Evolutionary conservation across 2,797 vertebrate genomes (phyloP).

Genomic region (Bradypodion ventrale): DNA sequence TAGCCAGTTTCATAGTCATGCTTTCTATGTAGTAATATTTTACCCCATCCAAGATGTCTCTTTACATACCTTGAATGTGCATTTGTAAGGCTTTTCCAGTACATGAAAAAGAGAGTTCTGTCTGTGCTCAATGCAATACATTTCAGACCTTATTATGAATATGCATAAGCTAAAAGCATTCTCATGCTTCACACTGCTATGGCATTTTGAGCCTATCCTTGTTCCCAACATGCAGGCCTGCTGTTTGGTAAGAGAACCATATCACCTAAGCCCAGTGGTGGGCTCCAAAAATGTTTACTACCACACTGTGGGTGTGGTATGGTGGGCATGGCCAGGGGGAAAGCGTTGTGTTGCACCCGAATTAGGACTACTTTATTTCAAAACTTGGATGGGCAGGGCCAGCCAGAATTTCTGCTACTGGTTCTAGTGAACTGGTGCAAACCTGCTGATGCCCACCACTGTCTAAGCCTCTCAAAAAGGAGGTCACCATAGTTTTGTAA

Average conservation of each 20-base stretch:
- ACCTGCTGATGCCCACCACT: no score
- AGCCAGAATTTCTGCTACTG: no score
- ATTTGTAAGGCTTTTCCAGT: not conserved
- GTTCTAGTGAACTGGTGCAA: no score
- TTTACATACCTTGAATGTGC: not conserved
- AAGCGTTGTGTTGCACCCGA: no score
- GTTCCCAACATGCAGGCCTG: not conserved
- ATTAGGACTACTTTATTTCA: no score
- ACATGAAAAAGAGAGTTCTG: not conserved
- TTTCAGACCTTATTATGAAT: not conserved
- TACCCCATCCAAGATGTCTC: not conserved
- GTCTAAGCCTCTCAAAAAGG: not conserved
- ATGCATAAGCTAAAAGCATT: not conserved
- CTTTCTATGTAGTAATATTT: not conserved
- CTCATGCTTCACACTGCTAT: not conserved
- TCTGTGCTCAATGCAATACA: not conserved
- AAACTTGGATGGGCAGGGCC: no score
- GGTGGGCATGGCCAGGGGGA: no score
- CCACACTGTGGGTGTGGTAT: no score
- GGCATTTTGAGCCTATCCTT: not conserved
- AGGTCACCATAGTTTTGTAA: not conserved
- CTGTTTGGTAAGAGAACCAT: not conserved
- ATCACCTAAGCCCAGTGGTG: not conserved
- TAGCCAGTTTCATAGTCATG: not conserved
- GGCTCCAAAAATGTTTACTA: no score